phyloP scores from a whole-genome alignment of 2,888 invertebrate genomes.

The Drosophila longiperda region DNA sequence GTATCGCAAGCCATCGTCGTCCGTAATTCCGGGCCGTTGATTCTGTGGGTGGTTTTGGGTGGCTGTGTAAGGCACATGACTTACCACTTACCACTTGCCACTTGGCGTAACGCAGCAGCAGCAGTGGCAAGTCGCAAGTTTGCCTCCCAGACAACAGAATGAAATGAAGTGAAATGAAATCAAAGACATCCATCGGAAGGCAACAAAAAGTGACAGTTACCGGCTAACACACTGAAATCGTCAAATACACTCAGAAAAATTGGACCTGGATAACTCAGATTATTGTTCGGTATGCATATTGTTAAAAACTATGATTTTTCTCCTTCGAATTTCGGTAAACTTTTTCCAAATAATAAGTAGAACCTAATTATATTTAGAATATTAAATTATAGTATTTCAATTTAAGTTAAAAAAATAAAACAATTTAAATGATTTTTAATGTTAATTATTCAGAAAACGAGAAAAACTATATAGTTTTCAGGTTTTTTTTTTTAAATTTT shows the following conservation, averaged over 20 bases:
- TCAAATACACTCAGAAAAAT: not conserved
- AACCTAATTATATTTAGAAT: too few relatives aligned
- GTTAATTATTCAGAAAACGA: not conserved
- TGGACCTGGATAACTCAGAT: not conserved
- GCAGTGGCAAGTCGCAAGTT: conserved; percentile 55
- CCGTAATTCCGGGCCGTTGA: conserved; percentile 73
- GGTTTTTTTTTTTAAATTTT: not conserved
- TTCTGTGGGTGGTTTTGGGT: conserved; percentile 27
- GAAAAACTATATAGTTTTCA: not conserved
- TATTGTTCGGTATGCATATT: not conserved
- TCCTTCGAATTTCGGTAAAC: not conserved
- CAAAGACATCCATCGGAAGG: conserved; percentile 75
- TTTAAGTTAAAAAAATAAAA: too few relatives aligned
- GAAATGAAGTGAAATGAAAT: conserved; percentile 82
- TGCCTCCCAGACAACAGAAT: conserved; percentile 63
- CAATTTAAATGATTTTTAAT: too few relatives aligned
- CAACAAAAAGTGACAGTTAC: conserved; percentile 60
- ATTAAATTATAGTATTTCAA: too few relatives aligned
- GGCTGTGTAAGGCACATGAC: conserved; percentile 24
- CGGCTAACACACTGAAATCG: conserved; percentile 22
- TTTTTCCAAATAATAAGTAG: too few relatives aligned
- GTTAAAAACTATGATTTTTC: not conserved
- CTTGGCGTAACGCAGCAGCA: conserved; percentile 37
- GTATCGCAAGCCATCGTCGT: conserved; percentile 29
- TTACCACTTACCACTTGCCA: conserved; percentile 37